Evolutionary conservation across 2,113 vertebrate species (phyloP), one percentile per base, ranked within the genome.

Genomic region (Ochotona princeps): DNA sequence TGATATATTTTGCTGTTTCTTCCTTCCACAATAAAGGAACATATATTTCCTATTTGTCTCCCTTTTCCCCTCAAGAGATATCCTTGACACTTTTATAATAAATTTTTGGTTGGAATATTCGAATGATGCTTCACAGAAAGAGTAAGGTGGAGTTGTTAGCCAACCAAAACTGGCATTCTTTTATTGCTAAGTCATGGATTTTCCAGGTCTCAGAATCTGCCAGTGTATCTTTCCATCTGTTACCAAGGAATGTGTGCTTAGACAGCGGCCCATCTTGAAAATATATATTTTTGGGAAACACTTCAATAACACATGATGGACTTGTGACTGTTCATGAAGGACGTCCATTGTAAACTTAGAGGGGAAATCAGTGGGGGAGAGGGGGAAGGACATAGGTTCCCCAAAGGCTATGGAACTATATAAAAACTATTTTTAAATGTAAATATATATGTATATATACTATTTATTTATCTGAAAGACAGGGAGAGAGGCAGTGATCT

Each of bases 1-100:
- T 72, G 47, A 2, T 86, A 2, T 75, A 13, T 84, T 91, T 86
- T 72, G 23, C 51, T 88, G 30, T 79, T 82, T 70, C 57, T 35
- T 76, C 32, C 21, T 72, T 3, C 47, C 44, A 83, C 72, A 13
- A 79, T 87, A 30, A 70, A 80, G 72, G 67, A 76, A 73, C 21
- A 17, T 79, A 28, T 73, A 10, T 63, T 51, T 25, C 75, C 78
- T 49, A 54, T 75, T 75, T 94, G 18, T 35, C 35, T 12, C 5
- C 54, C 63, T 32, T 79, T 88, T 74, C 51, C 32, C 51, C 35
- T 13, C 8, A 63, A 23, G 88, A 66, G 69, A 15, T 92, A 47
- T 85, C 75, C 74, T 90, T 87, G 35, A 89, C 38, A 93, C 13
- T 85, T 88, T 60, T 7, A 60, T 57, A 32, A 44, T 57, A 38